Evolutionary conservation across 1,140 invertebrate species (phyloP), one percentile per base, ranked within the genome.

Genomic region (Euborellia annulipes): DNA sequence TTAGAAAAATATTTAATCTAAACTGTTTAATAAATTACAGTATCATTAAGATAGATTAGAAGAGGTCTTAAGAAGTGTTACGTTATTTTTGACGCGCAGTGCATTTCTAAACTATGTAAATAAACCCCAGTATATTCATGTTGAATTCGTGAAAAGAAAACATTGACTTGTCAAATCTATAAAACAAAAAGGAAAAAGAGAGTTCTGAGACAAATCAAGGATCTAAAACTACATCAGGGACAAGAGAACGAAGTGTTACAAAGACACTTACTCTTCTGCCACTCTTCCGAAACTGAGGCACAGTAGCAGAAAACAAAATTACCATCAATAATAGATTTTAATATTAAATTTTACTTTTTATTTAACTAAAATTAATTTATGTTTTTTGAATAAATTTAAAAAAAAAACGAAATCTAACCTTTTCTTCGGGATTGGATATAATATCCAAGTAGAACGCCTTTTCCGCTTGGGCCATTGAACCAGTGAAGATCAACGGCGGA

Each of bases 371-470:
- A 34, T 34, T 34, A 34, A 9, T 9, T 34, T 34, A 9, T 9
- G 32, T 34, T 34, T 34, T 9, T 34, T 34, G 32, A 34, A 34
- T 14, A 34, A 34, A n/a, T 34, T 9, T 34, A 9, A 9, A n/a
- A n/a, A 34, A 34, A 34, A 34, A n/a, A n/a, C n/a, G n/a, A n/a
- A n/a, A n/a, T 62, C 59, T 66, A 66, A 90, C 87, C 85, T 75
- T 86, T 83, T 55, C 84, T 73, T 54, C 79, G 76, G 7, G 79
- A 85, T 69, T 97, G 92, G 45, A 98, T 82, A 41, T 94, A 83
- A 64, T 96, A 96, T 1, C 92, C 91, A 13, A 85, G 64, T 50
- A 97, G 82, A 7, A 85, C 82, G 1, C 80, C 83, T 54, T 78
- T 76, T 2, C 86, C 88, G n/a, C 79, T 80, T 36, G 78, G 72